These are phyloP conservation scores for Oegoconia quadripuncta DNA, from an alignment of 2,888 invertebrate genomes.

Conservation along the genomic window DNA sequence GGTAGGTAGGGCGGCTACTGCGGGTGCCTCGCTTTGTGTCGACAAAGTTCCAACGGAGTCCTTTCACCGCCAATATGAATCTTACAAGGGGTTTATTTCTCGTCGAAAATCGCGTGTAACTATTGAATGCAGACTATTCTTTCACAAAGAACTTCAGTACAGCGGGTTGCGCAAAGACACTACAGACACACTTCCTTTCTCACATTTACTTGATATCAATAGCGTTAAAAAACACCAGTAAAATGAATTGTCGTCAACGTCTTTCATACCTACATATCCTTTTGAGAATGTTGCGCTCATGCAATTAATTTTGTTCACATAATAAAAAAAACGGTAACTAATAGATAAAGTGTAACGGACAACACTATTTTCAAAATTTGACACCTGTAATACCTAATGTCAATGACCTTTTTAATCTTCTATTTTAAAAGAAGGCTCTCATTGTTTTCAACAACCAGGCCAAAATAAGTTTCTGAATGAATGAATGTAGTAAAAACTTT, in stretches of 20 bases:
- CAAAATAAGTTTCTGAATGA: background rate
- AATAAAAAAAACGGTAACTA: conserved; percentile 4
- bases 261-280: conserved; percentile 52
- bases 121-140: conserved; percentile 44
- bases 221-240: conserved; percentile 59
- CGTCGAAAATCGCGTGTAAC: conserved; percentile 59
- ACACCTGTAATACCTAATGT: conserved; percentile 6
- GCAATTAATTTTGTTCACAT: conserved; percentile 28
- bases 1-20: conserved; percentile 71
- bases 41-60: conserved; percentile 58
- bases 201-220: conserved; percentile 75
- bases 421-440: conserved; percentile 14
- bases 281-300: conserved; percentile 47
- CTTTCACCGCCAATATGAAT: conserved; percentile 69
- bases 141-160: conserved; percentile 57
- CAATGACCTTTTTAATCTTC: conserved; percentile 23
- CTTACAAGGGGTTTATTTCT: conserved; percentile 52
- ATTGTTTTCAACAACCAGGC: conserved; percentile 5
- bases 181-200: conserved; percentile 76
- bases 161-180: conserved; percentile 58
- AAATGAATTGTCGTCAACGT: conserved; percentile 59
- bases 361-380: conserved; percentile 44
- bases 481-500: background rate
- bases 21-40: conserved; percentile 66
- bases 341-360: conserved; percentile 20